These are phyloP conservation scores for Sarcophaga subvicina DNA, from an alignment of 2,888 invertebrate species.

Conservation along the genomic window DNA sequence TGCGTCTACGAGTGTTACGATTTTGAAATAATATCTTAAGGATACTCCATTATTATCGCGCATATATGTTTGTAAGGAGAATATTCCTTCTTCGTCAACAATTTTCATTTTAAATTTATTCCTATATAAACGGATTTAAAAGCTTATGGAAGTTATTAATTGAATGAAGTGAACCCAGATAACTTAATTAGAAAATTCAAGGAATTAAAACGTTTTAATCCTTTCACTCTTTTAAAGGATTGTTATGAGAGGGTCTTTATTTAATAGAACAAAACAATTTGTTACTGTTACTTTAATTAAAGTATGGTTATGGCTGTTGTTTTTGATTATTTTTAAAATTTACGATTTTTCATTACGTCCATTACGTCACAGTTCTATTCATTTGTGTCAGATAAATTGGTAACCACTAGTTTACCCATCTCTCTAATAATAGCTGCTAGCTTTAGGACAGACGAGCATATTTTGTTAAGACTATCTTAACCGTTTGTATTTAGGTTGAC, in stretches of 20 bases:
- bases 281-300: too few species aligned
- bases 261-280: too few species aligned
- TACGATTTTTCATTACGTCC: too few species aligned
- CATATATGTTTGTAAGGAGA: neutral
- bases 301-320: too few species aligned
- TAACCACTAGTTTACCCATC: neutral
- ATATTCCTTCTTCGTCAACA: neutral
- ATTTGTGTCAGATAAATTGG: neutral
- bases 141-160: slow-evolving; percentile 5
- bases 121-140: neutral
- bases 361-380: neutral
- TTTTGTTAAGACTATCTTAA: slow-evolving; percentile 6
- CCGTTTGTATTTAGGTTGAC: slow-evolving; percentile 55
- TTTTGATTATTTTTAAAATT: too few species aligned
- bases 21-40: too few species aligned
- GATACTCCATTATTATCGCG: neutral
- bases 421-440: neutral
- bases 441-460: too few species aligned
- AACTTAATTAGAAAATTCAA: too few species aligned
- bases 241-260: too few species aligned
- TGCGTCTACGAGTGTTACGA: neutral
- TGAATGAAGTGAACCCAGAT: too few species aligned
- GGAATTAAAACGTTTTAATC: too few species aligned
- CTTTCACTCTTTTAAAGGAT: too few species aligned
- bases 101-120: neutral